These are phyloP conservation scores for Baryphthengus martii DNA, from an alignment of 2,113 vertebrate genomes.

Conservation along the genomic window DNA sequence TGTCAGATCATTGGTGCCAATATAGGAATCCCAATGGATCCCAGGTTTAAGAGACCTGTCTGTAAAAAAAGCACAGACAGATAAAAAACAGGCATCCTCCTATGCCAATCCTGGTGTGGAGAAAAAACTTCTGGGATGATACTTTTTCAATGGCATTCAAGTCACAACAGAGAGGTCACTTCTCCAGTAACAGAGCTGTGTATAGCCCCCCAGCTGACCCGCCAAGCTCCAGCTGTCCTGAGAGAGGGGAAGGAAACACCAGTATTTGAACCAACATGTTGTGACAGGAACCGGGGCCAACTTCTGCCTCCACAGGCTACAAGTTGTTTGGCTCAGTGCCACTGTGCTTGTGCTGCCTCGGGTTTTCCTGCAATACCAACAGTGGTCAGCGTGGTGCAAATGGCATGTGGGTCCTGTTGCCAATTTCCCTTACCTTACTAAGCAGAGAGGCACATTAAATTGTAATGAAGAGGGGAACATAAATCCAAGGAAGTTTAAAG, in stretches of 20 bases:
- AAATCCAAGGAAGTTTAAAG: not conserved
- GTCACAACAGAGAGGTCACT: not conserved
- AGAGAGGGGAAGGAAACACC: not conserved
- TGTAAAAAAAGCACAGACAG: not conserved
- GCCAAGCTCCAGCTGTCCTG: not conserved
- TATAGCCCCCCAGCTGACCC: not conserved
- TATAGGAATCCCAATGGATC: accelerated
- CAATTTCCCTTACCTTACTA: not conserved
- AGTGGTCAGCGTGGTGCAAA: accelerated
- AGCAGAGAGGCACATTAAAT: not conserved
- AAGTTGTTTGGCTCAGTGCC: not conserved
- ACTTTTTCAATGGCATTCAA: not conserved
- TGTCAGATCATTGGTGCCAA: not conserved
- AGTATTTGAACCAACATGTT: not conserved
- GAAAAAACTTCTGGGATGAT: not conserved
- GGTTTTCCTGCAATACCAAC: not conserved
- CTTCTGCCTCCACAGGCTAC: not conserved
- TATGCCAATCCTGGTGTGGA: not conserved
- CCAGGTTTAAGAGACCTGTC: not conserved
- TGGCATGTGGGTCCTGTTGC: not conserved
- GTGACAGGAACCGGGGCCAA: not conserved
- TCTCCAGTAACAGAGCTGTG: not conserved
- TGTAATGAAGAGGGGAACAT: accelerated
- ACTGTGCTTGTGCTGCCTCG: accelerated
- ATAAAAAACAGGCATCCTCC: not conserved